These are phyloP conservation scores for Rissa tridactyla DNA, from an alignment of 2,113 vertebrate species.

Conservation along the genomic window DNA sequence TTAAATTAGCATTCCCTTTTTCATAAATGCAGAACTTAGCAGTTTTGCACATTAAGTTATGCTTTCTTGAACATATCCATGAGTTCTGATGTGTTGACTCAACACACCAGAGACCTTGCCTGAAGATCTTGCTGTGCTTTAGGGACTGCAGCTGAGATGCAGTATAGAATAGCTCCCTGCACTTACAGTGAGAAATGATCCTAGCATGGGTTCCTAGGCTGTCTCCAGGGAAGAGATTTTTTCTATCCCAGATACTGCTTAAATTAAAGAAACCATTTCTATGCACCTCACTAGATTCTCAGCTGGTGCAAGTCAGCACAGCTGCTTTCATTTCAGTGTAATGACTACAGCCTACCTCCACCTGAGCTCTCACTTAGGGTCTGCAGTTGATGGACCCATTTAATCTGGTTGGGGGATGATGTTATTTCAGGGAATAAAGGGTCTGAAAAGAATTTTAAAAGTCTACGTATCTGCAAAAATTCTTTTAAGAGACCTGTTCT, in stretches of 20 bases:
- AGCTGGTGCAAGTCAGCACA: conserved; percentile 12
- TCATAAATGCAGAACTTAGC: conserved; percentile 17
- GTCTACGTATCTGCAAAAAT: background rate
- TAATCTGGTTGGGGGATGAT: background rate
- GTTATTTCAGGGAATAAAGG: background rate
- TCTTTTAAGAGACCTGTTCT: background rate
- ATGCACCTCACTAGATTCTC: background rate
- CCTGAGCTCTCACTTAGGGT: background rate
- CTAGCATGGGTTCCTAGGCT: background rate
- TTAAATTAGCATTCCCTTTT: conserved; percentile 3
- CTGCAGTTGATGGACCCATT: background rate
- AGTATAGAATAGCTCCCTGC: background rate
- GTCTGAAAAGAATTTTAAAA: background rate
- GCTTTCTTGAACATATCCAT: background rate
- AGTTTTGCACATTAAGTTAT: conserved; percentile 38
- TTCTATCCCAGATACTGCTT: background rate
- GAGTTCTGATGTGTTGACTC: background rate
- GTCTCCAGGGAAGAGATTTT: background rate
- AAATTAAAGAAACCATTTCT: background rate
- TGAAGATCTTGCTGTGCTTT: background rate
- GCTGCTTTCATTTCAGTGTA: background rate
- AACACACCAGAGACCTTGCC: background rate
- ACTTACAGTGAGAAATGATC: background rate
- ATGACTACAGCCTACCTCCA: background rate
- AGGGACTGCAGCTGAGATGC: background rate